Percentiles rank a stretch among this genome's conserved stretches.
These are phyloP conservation scores for Darevskia mixta DNA, from an alignment of 2,797 vertebrate genomes.

Conservation along the genomic window DNA sequence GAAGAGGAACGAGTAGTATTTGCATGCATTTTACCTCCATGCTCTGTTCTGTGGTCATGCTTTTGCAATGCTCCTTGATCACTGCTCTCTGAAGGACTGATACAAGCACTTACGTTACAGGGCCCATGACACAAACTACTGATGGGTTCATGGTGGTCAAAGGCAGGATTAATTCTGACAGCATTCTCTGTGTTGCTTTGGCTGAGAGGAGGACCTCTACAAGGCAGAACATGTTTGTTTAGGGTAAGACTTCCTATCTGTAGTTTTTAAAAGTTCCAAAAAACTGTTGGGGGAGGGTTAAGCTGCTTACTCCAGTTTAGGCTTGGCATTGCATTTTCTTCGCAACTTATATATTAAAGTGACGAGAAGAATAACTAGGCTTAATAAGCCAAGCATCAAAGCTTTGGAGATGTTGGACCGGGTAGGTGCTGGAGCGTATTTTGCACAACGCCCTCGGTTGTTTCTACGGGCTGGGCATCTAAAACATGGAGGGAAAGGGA, in stretches of 20 bases:
- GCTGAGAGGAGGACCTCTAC: conserved; percentile 80
- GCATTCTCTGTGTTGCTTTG: conserved; percentile 82
- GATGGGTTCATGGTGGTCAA: conserved; percentile 85
- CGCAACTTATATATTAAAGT: conserved; percentile 84
- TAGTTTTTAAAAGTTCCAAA: conserved; percentile 49
- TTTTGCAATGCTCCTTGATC: conserved; percentile 78
- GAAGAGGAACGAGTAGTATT: conserved; percentile 48
- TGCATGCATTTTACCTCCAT: conserved; percentile 81
- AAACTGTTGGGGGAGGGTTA: conserved; percentile 46
- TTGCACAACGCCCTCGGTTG: conserved; percentile 85
- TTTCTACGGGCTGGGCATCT: conserved; percentile 86
- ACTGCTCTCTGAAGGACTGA: conserved; percentile 77
- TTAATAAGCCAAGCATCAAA: conserved; percentile 83
- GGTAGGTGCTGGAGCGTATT: conserved; percentile 81
- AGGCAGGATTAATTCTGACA: conserved; percentile 85
- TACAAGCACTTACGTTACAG: conserved; percentile 78
- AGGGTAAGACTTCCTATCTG: conserved; percentile 52
- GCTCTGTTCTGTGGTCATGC: conserved; percentile 80
- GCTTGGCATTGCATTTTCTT: conserved; percentile 84
- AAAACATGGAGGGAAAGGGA: conserved; percentile 72
- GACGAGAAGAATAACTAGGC: conserved; percentile 81
- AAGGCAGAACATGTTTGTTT: conserved; percentile 78
- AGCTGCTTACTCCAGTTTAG: conserved; percentile 84
- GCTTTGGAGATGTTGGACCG: conserved; percentile 79
- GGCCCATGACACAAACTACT: conserved; percentile 76